Evolutionary conservation across 2,888 invertebrate genomes (phyloP), one percentile per base, ranked within the genome.

Genomic region (Pseudanteris insignis): DNA sequence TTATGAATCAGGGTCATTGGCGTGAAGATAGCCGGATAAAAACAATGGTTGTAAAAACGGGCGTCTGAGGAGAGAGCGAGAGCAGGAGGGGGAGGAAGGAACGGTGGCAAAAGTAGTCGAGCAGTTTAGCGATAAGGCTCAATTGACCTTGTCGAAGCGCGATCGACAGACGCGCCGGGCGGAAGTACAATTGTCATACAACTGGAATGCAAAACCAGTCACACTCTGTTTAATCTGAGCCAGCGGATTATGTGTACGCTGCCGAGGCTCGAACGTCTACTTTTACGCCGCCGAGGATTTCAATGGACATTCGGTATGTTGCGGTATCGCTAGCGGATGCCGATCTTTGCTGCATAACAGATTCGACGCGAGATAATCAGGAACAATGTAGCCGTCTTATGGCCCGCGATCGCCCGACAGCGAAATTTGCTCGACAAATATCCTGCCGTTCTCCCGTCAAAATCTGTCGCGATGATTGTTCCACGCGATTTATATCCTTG

Each of bases 191-290:
- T 36, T 63, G 63, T 63, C 59, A 53, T 47, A 63, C 34, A 44
- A 38, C 40, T 48, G 44, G 61, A 66, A 63, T 63, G 61, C 36
- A 44, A 50, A 60, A 61, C 43, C 58, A 54, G 66, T 65, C 64
- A 64, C 63, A 66, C 64, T 64, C 64, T 64, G 61, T 55, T 65
- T 65, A 60, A 53, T 60, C 29, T 41, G 32, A 41, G 41, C 9
- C 38, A 55, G 26, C 26, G 8, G 9, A 5, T 5, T 5, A 26
- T 26, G n/a, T n/a, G n/a, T n/a, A n/a, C n/a, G n/a, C n/a, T n/a
- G n/a, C n/a, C n/a, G n/a, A n/a, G n/a, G n/a, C n/a, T n/a, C 8
- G 13, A 11, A 6, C 18, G 32, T 25, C 30, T 32, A 18, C 15
- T 21, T 60, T 47, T 40, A 25, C 12, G 38, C 44, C 33, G 28